These are phyloP conservation scores for Mimas tiliae DNA, from an alignment of 2,888 invertebrate species.

Conservation along the genomic window DNA sequence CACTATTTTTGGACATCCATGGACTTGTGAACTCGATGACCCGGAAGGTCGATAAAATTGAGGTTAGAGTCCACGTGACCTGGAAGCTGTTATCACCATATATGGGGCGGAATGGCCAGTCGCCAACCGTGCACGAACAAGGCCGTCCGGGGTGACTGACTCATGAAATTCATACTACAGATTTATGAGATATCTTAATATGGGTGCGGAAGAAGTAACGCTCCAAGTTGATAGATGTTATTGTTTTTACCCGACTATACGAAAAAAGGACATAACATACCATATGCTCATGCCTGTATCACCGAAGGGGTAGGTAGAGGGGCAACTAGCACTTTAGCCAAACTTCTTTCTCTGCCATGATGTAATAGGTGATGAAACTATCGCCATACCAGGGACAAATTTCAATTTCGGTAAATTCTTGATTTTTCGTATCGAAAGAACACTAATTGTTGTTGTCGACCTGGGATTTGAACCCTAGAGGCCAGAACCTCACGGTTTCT, in stretches of 20 bases:
- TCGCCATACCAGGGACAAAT: too few species aligned
- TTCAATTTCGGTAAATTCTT: too few species aligned
- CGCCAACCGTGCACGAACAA: constrained; percentile 54
- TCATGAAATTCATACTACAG: constrained; percentile 70
- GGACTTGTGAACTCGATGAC: constrained; percentile 13
- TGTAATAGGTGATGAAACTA: too few species aligned
- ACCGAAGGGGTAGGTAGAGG: too few species aligned
- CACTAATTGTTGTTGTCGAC: background rate
- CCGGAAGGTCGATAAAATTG: constrained; percentile 52
- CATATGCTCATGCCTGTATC: too few species aligned
- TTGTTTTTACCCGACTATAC: constrained; percentile 34
- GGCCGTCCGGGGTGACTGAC: constrained; percentile 71
- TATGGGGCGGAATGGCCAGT: constrained; percentile 51
- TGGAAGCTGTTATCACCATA: constrained; percentile 59
- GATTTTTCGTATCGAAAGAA: too few species aligned
- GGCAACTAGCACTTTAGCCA: too few species aligned
- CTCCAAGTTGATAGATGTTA: constrained; percentile 53
- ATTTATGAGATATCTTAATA: constrained; percentile 66
- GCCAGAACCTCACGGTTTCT: too few species aligned
- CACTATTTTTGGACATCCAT: background rate
- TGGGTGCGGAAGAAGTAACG: constrained; percentile 62
- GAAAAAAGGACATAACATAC: too few species aligned
- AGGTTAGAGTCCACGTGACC: constrained; percentile 59
- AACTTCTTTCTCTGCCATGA: too few species aligned
- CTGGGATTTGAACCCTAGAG: background rate